phyloP scores from a whole-genome alignment of 2,797 vertebrate genomes.

The Todus mexicanus region DNA sequence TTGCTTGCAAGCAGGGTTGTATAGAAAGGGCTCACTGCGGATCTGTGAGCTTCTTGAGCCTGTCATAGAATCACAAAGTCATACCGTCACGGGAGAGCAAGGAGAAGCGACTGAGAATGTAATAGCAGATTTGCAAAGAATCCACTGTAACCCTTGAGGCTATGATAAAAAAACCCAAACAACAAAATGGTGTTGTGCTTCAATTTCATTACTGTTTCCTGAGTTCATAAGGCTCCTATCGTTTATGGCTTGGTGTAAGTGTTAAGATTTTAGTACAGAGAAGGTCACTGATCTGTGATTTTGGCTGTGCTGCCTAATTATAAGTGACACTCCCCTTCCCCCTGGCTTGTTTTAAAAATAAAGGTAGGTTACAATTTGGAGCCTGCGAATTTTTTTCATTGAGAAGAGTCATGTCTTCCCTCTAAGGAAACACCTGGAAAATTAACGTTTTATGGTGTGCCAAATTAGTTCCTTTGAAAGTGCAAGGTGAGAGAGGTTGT shows the following conservation, averaged over 20 bases:
- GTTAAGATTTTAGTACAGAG: not conserved
- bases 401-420: not conserved
- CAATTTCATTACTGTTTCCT: not conserved
- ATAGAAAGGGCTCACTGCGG: not conserved
- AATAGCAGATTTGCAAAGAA: not conserved
- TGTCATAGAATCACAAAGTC: too few relatives aligned
- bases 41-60: not conserved
- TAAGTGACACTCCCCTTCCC: not conserved
- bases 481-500: slow-evolving; percentile 37
- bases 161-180: too few relatives aligned
- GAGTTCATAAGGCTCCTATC: not conserved
- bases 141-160: not conserved
- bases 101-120: not conserved
- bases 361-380: not conserved
- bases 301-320: not conserved
- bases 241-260: not conserved
- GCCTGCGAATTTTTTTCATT: not conserved
- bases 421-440: slow-evolving; percentile 59
- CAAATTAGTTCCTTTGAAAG: slow-evolving; percentile 53
- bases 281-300: slow-evolving; percentile 2
- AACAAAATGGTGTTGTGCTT: not conserved
- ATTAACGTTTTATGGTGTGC: slow-evolving; percentile 39
- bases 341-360: not conserved
- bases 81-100: not conserved
- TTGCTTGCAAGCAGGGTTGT: not conserved